Evolutionary conservation across 2,888 invertebrate genomes (phyloP).

Genomic region (Aphidius colemani): DNA sequence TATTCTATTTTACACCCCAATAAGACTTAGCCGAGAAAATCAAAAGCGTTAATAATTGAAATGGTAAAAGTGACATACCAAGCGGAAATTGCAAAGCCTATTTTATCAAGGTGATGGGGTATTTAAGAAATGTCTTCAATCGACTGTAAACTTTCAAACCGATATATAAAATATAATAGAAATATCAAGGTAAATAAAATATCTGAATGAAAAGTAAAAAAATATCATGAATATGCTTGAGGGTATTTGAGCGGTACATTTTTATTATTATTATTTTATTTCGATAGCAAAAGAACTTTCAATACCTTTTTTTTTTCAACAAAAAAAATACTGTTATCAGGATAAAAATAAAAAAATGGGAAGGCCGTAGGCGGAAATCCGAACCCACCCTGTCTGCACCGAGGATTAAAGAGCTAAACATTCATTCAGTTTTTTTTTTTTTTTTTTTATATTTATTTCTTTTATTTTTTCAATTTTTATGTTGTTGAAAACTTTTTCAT

Average conservation of each 20-base stretch:
- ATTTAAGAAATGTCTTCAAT: neutral
- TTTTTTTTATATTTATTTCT: too few relatives aligned
- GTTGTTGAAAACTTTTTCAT: too few relatives aligned
- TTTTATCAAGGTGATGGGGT: neutral
- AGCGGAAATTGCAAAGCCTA: conserved; percentile 17
- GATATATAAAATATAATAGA: neutral
- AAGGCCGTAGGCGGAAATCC: too few relatives aligned
- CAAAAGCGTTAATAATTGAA: conserved; percentile 20
- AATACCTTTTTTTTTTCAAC: neutral
- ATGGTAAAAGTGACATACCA: conserved; percentile 13
- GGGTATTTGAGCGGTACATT: neutral
- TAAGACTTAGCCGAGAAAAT: conserved; percentile 10
- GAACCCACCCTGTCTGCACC: neutral
- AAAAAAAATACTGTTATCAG: too few relatives aligned
- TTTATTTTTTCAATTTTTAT: too few relatives aligned
- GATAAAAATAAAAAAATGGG: too few relatives aligned
- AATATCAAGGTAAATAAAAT: neutral
- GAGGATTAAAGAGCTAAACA: neutral
- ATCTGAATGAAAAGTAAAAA: neutral
- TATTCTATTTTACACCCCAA: neutral
- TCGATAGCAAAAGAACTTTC: neutral
- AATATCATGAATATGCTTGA: neutral
- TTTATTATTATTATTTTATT: neutral
- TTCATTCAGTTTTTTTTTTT: too few relatives aligned
- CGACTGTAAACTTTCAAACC: conserved; percentile 3